Conservation (phyloP, 64 coral and sea anemone species). For the Montipora efflorescens region DNA sequence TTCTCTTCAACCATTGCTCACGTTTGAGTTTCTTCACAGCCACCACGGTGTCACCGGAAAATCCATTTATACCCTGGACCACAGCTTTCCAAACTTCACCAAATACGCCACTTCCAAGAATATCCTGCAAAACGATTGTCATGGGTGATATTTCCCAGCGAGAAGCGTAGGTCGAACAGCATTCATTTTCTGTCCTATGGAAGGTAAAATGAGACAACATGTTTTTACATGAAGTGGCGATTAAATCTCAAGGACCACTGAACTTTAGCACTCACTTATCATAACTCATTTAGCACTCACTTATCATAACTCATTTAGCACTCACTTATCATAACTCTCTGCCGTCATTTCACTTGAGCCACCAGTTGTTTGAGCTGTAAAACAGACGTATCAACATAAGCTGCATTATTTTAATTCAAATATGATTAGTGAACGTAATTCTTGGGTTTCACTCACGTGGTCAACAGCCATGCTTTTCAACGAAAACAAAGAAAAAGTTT, state of each 20-base stretch:
- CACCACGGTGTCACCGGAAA: neutral
- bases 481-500: no score
- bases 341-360: neutral
- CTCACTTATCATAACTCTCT: neutral
- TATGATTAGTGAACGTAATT: no score
- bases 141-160: slow-evolving; percentile 38
- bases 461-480: no score
- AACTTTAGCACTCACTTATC: no score
- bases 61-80: neutral
- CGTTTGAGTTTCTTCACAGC: slow-evolving; percentile 66
- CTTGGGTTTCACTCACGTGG: no score
- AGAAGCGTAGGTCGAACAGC: neutral
- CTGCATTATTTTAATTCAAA: neutral
- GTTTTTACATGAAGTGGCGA: no score
- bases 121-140: neutral
- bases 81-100: slow-evolving; percentile 71
- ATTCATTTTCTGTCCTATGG: neutral
- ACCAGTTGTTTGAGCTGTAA: neutral
- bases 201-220: no score
- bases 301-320: neutral
- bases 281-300: no score
- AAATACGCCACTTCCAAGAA: slow-evolving; percentile 60
- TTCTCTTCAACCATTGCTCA: slow-evolving; percentile 19
- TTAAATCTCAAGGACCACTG: neutral
- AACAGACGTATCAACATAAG: neutral